phyloP scores from a whole-genome alignment of 1,140 invertebrate species.

The Oedothorax gibbosus region DNA sequence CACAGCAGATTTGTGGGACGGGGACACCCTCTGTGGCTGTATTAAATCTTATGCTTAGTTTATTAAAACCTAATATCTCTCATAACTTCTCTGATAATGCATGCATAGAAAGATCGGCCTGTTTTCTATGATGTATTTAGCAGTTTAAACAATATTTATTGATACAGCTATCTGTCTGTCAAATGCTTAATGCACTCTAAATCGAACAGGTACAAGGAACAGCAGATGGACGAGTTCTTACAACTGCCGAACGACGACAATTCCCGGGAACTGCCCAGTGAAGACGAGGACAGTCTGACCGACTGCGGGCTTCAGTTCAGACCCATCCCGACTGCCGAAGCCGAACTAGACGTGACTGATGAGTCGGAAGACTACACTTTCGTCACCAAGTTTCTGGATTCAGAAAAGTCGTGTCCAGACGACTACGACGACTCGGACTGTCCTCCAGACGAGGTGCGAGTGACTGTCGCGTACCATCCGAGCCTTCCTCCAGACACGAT shows the following conservation, averaged over 20 bases:
- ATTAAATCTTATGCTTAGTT: too few relatives aligned
- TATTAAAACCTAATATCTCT: too few relatives aligned
- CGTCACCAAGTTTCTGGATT: constrained; percentile 14
- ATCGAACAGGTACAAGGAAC: constrained; percentile 9
- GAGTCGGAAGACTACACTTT: constrained; percentile 31
- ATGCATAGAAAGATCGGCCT: too few relatives aligned
- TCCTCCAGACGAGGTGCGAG: constrained; percentile 70
- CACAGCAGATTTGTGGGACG: too few relatives aligned
- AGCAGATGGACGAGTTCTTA: constrained; percentile 36
- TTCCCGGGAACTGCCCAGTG: constrained; percentile 16
- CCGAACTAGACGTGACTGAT: neutral
- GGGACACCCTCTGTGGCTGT: too few relatives aligned
- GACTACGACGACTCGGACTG: neutral
- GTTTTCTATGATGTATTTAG: too few relatives aligned
- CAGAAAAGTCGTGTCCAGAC: constrained; percentile 5
- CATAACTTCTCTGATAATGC: too few relatives aligned
- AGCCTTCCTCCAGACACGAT: constrained; percentile 90
- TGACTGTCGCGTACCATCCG: constrained; percentile 94
- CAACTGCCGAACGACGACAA: constrained; percentile 5
- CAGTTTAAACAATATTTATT: too few relatives aligned
- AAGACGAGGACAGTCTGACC: constrained; percentile 54
- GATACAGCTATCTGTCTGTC: too few relatives aligned
- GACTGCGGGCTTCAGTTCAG: constrained; percentile 49
- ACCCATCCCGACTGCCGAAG: constrained; percentile 31
- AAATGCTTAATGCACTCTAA: too few relatives aligned